A percentile compares a stretch with the other conserved stretches of the same genome.
Evolutionary conservation across 2,888 invertebrate genomes (phyloP).

Genomic region (Drosophila melanosoma): DNA sequence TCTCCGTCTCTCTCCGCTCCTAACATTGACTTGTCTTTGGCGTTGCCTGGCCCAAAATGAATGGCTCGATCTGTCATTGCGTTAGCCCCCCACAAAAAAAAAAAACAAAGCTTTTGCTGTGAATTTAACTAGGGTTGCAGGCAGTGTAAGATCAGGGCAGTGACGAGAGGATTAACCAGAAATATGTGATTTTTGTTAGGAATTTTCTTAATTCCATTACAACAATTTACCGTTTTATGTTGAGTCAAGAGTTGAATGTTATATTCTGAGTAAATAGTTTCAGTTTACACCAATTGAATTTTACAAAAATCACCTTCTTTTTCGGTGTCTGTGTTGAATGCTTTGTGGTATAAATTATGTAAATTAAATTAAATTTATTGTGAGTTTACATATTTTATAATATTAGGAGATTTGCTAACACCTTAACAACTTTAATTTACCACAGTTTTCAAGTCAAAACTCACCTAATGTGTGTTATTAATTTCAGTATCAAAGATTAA

Average conservation of each 20-base stretch:
- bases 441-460: background rate
- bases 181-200: background rate
- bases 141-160: slow-evolving; percentile 6
- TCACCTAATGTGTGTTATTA: background rate
- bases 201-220: background rate
- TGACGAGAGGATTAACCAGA: background rate
- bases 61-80: slow-evolving; percentile 77
- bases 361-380: background rate
- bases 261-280: background rate
- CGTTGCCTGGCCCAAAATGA: slow-evolving; percentile 40
- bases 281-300: background rate
- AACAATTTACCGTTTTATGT: background rate
- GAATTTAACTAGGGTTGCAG: slow-evolving; percentile 41
- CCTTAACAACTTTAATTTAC: background rate
- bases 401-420: background rate
- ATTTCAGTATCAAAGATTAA: background rate
- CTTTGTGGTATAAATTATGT: background rate
- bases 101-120: slow-evolving; percentile 30
- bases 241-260: background rate
- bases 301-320: background rate
- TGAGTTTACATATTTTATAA: rapidly evolving
- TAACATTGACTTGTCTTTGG: slow-evolving; percentile 5
- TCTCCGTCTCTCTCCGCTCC: background rate
- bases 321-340: background rate
- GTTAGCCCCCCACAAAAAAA: slow-evolving; percentile 38